Conservation (phyloP, 2,113 vertebrate genomes). For the Bathybates hornii region DNA sequence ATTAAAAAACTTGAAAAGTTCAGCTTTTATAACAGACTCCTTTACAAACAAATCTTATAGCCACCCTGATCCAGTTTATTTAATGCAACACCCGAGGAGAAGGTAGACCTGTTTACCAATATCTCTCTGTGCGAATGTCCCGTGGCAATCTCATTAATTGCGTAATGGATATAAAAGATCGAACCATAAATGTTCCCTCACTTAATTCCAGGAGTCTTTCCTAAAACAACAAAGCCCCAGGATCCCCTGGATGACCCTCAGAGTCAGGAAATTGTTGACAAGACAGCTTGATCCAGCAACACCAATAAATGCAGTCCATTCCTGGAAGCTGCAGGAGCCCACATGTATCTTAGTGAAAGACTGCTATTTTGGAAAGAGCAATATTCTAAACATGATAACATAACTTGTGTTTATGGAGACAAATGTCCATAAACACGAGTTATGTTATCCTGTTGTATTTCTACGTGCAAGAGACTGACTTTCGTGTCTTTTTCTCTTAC, state of each 20-base stretch:
- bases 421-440: not conserved
- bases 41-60: not conserved
- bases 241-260: not conserved
- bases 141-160: not conserved
- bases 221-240: not conserved
- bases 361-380: not conserved
- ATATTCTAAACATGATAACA: not conserved
- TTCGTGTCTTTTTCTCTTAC: not conserved
- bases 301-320: not conserved
- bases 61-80: not conserved
- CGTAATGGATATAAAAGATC: not conserved
- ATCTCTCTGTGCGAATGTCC: not conserved
- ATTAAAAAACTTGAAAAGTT: not conserved
- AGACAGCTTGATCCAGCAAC: not conserved
- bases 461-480: not conserved
- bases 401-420: not conserved
- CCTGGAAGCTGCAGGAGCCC: not conserved
- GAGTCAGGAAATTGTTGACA: slow-evolving; percentile 8
- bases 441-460: not conserved
- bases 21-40: not conserved
- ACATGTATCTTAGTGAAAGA: not conserved
- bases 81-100: not conserved
- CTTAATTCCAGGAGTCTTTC: slow-evolving; percentile 3
- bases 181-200: not conserved
- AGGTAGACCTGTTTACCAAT: not conserved